Evolutionary conservation across 2,113 vertebrate genomes (phyloP), one percentile per base, ranked within the genome.

Genomic region (Pelodiscus sinensis): DNA sequence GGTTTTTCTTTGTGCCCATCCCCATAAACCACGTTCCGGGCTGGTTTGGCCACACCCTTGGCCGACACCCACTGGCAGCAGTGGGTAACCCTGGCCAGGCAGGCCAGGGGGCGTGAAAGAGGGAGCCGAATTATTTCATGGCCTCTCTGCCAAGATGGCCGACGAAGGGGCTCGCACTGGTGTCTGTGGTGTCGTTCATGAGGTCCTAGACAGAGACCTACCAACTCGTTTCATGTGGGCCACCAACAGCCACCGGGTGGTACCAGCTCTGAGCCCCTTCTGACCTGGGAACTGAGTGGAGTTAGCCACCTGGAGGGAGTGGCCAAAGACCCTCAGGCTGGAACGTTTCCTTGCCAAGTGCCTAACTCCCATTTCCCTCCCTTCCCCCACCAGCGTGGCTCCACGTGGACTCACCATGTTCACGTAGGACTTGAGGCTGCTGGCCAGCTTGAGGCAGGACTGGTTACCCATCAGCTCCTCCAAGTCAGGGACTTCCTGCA

Each of bases 401-500:
- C 52, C 2, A 21, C 2, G 0, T 0, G 0, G 57, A 90, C 97
- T 97, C 94, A 99, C 98, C 98, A 98, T 98, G 93, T 98, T 98
- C 94, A 98, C 98, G 8, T 98, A 99, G 18, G 98, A 96, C 95
- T 98, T 98, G 98, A 99, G 98, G 95, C 98, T 98, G 93, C 98
- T 98, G 19, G 98, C 98, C 96, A 99, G 96, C 88, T 98, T 98
- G 96, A 99, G 97, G 97, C 98, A 99, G 27, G 98, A 97, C 90
- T 98, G 98, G 90, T 98, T 97, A 86, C 92, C 96, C 5, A 98
- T 97, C 85, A 99, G 96, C 93, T 98, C 98, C 83, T 98, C 98
- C 96, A 98, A 96, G 95, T 98, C 97, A 9, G 97, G 95, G 81
- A 92, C 87, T 80, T 97, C 95, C 18, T 96, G 98, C 94, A 98